Percentiles rank a stretch among this genome's conserved stretches.
phyloP scores from a whole-genome alignment of 2,113 vertebrate species.

The Cettia cetti region DNA sequence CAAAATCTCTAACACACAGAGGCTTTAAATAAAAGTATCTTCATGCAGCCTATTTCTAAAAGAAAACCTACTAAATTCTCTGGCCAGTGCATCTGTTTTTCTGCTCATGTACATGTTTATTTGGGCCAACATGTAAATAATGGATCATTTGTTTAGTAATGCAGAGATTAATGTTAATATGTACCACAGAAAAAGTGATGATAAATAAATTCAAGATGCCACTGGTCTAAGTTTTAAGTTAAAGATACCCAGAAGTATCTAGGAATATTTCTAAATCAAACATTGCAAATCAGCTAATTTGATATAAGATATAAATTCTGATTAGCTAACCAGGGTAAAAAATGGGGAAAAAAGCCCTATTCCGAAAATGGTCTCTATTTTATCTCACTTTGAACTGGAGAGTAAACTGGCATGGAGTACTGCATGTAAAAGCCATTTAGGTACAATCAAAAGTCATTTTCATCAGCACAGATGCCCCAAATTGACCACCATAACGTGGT shows the following conservation, averaged over 20 bases:
- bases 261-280: neutral
- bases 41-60: neutral
- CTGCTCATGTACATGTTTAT: neutral
- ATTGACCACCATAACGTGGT: slow-evolving; percentile 43
- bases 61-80: neutral
- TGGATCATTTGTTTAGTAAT: neutral
- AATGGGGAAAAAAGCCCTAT: fast-evolving
- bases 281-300: neutral
- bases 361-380: slow-evolving; percentile 35
- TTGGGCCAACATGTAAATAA: neutral
- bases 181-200: neutral
- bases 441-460: slow-evolving; percentile 63
- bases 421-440: slow-evolving; percentile 49
- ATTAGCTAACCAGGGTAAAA: neutral
- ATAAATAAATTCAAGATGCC: neutral
- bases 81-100: neutral
- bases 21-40: neutral
- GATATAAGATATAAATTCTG: neutral
- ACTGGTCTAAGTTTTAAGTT: neutral
- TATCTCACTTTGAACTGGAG: slow-evolving; percentile 6
- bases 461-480: slow-evolving; percentile 51
- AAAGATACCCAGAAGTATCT: neutral
- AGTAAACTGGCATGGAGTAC: slow-evolving; percentile 8
- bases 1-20: neutral
- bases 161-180: neutral